Evolutionary conservation across 2,113 vertebrate genomes (phyloP).

Genomic region (Circaetus cinerascens): DNA sequence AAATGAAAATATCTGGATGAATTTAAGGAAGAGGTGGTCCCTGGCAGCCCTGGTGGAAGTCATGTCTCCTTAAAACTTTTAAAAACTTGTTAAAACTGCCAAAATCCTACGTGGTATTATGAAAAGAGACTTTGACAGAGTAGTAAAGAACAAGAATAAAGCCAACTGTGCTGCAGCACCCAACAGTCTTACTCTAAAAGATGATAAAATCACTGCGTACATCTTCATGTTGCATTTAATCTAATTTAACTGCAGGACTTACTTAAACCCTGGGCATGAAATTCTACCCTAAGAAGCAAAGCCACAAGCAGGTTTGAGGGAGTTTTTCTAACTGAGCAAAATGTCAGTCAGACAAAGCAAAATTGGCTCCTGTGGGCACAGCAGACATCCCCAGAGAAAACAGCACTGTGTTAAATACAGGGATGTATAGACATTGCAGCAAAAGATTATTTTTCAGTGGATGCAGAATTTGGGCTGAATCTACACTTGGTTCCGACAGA

Average conservation of each 20-base stretch:
- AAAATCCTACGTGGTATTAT: not conserved
- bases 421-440: not conserved
- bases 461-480: not conserved
- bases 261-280: not conserved
- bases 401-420: not conserved
- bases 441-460: not conserved
- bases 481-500: not conserved
- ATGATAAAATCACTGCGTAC: not conserved
- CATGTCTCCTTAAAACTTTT: not conserved
- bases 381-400: not conserved
- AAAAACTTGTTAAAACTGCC: not conserved
- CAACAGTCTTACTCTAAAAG: not conserved
- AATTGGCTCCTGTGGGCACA: not conserved
- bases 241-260: not conserved
- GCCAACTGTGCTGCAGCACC: not conserved
- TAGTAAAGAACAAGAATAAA: not conserved
- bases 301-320: not conserved
- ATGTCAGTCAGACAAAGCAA: not conserved
- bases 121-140: not conserved
- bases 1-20: not conserved
- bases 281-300: not conserved
- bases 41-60: not conserved
- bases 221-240: not conserved
- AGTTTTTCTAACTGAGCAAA: not conserved
- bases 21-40: not conserved